Conservation (phyloP, 2,888 invertebrate genomes). For the Megamerina dolium region DNA sequence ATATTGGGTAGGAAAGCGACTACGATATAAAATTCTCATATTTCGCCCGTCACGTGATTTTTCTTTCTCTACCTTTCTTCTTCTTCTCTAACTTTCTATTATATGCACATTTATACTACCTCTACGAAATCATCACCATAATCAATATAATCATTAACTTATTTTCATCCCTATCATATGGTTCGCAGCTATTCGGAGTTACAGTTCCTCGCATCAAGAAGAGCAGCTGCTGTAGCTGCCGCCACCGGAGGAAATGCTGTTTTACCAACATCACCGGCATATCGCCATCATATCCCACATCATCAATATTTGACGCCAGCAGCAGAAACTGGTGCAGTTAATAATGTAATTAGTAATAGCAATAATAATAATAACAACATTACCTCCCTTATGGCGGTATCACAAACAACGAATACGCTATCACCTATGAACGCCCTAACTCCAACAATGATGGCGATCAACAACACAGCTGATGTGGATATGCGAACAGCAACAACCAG, state of each 20-base stretch:
- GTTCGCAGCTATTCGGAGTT: constrained; percentile 45
- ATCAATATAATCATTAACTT: background rate
- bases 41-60: too few species aligned
- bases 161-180: background rate
- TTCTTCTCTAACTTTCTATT: too few species aligned
- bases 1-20: too few species aligned
- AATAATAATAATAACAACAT: background rate
- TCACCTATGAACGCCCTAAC: too few species aligned
- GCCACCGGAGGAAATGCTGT: too few species aligned
- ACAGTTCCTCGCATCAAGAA: constrained; percentile 49
- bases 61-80: too few species aligned
- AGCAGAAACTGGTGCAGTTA: background rate
- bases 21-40: too few species aligned
- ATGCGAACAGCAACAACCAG: constrained; percentile 2
- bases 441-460: too few species aligned
- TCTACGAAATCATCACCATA: background rate
- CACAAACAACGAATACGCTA: too few species aligned
- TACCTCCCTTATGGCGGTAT: too few species aligned
- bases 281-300: constrained; percentile 25
- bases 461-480: background rate
- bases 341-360: background rate
- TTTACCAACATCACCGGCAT: constrained; percentile 33
- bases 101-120: too few species aligned
- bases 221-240: constrained; percentile 50
- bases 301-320: background rate